Conservation (phyloP, 2,113 vertebrate species). For the Lepisosteus osseus region DNA sequence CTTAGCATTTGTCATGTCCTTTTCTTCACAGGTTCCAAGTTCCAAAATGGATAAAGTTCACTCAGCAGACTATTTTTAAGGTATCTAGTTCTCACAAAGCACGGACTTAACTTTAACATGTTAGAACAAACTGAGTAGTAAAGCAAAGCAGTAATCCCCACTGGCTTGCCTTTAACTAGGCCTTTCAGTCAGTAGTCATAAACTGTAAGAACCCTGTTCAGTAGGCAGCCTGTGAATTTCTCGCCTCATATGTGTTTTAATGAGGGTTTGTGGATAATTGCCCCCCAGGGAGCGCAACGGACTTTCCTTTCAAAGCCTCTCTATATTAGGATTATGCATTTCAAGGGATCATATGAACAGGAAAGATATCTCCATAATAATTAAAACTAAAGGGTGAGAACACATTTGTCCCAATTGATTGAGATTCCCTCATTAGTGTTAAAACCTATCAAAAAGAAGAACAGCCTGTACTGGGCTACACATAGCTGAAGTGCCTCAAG, state of each 20-base stretch:
- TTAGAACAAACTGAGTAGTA: too few relatives aligned
- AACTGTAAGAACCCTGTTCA: not conserved
- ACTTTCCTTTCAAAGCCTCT: not conserved
- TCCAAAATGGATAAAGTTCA: too few relatives aligned
- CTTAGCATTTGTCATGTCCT: too few relatives aligned
- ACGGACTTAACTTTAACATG: too few relatives aligned
- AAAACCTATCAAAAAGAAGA: not conserved
- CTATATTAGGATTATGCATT: not conserved
- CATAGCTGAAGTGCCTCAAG: too few relatives aligned
- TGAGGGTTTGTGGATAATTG: constrained; percentile 4
- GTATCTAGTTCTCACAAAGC: too few relatives aligned
- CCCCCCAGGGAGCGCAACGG: not conserved
- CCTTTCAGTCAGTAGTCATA: not conserved
- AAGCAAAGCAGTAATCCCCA: not conserved
- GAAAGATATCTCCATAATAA: too few relatives aligned
- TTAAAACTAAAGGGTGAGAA: not conserved
- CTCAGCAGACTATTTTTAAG: too few relatives aligned
- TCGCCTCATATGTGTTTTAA: not conserved
- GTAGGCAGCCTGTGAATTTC: not conserved
- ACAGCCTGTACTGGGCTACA: not conserved
- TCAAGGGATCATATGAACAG: not conserved
- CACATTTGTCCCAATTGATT: not conserved
- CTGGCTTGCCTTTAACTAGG: not conserved
- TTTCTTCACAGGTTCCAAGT: too few relatives aligned
- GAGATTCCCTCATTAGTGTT: not conserved